Percentiles rank a stretch among this genome's conserved stretches.
Evolutionary conservation across 2,888 invertebrate genomes (phyloP).

Genomic region (Rhagophthalmus giganteus): DNA sequence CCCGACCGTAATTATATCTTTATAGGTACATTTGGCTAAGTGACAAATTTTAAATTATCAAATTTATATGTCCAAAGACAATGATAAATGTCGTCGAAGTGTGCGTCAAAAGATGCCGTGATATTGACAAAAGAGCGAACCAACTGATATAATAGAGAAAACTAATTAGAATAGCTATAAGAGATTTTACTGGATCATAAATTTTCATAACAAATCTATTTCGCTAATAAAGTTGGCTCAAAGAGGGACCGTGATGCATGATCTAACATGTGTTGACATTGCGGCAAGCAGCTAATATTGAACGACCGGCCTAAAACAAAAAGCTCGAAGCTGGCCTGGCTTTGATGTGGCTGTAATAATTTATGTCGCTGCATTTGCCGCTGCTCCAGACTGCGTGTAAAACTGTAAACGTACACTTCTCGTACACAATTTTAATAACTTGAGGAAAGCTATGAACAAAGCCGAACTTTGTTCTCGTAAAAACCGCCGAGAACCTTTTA

Average conservation of each 20-base stretch:
- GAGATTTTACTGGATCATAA: conserved; percentile 49
- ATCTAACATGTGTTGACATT: conserved; percentile 48
- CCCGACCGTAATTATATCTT: too few relatives aligned
- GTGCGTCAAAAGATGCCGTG: conserved; percentile 6
- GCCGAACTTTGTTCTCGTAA: neutral
- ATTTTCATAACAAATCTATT: conserved; percentile 52
- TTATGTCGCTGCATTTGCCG: conserved; percentile 37
- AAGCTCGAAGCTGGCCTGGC: conserved; percentile 37
- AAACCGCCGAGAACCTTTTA: neutral
- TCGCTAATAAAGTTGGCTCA: conserved; percentile 44
- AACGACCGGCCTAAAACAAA: conserved; percentile 36
- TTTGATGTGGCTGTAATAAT: conserved; percentile 43
- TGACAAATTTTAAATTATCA: neutral
- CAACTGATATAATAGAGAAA: conserved; percentile 37
- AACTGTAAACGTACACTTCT: conserved; percentile 26
- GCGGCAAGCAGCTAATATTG: conserved; percentile 40
- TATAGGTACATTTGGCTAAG: neutral
- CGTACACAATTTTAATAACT: conserved; percentile 17
- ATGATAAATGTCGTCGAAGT: conserved; percentile 3
- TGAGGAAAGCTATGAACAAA: conserved; percentile 11
- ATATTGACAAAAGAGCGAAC: conserved; percentile 24
- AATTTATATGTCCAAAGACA: neutral
- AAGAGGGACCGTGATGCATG: conserved; percentile 41
- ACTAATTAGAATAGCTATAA: conserved; percentile 40
- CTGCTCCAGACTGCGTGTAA: conserved; percentile 27